phyloP scores from a whole-genome alignment of 30 jellyfish, hydroid and myxozoan species.

The Clytia hemisphaerica region DNA sequence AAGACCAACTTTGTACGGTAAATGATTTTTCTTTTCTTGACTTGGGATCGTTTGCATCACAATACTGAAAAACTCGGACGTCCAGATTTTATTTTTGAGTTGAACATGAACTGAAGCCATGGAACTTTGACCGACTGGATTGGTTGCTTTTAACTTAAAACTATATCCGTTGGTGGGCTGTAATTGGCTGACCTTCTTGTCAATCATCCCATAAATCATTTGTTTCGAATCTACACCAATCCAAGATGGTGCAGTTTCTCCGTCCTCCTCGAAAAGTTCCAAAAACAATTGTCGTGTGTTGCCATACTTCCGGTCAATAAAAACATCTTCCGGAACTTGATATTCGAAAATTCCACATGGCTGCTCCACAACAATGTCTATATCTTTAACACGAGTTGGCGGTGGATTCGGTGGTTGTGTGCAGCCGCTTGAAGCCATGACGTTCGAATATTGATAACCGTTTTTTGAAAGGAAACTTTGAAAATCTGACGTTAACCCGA shows the following conservation, averaged over 20 bases:
- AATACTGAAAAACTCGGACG: background rate
- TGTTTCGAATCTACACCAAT: conserved; percentile 57
- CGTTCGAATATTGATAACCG: conserved; percentile 28
- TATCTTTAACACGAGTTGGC: conserved; percentile 31
- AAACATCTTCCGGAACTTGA: conserved; percentile 58
- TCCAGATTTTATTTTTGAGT: conserved; percentile 4
- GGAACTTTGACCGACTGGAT: conserved; percentile 50
- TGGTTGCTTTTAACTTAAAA: conserved; percentile 66
- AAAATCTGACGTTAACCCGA: conserved; percentile 35
- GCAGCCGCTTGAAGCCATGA: conserved; percentile 32
- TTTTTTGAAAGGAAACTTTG: conserved; percentile 37
- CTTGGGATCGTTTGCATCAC: background rate
- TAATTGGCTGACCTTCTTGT: conserved; percentile 19
- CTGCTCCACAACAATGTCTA: conserved; percentile 9
- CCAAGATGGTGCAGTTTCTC: conserved; percentile 24
- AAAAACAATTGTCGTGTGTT: conserved; percentile 50
- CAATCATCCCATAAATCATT: conserved; percentile 65
- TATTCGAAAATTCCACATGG: conserved; percentile 43
- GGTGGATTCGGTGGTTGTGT: conserved; percentile 34
- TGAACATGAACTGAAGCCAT: conserved; percentile 23
- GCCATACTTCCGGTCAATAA: conserved; percentile 84
- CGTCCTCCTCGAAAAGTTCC: conserved; percentile 5
- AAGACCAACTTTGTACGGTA: background rate
- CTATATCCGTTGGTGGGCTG: conserved; percentile 65
- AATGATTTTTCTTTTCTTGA: background rate